Evolutionary conservation across 2,888 invertebrate species (phyloP), one percentile per base, ranked within the genome.

Genomic region (Perizoma flavofasciatum): DNA sequence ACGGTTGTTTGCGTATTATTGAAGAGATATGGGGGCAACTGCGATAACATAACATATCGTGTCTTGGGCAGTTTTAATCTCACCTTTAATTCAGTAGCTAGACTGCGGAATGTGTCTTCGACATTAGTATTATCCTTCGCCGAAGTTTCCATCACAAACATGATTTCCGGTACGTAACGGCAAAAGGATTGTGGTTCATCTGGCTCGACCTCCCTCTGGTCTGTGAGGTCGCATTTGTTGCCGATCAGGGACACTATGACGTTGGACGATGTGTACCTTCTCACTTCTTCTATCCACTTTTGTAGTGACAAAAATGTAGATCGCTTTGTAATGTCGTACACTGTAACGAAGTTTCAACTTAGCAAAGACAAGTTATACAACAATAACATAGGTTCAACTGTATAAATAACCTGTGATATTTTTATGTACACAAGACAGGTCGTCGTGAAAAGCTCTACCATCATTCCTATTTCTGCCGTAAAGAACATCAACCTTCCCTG

Each of bases 221-320:
- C 94, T 60, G 95, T 95, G 72, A 97, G 86, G 83, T 98, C 98
- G 84, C 97, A 96, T 88, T 98, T 98, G 78, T 98, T 98, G 6
- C 98, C 99, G 65, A 99, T 97, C 69, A 99, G 90, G 45, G 98
- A 95, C 65, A 98, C 95, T 65, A 98, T 94, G 37, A 98, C 97
- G 82, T 97, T 97, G 35, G 97, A 96, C 22, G 98, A 98, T 54
- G 99, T 98, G 81, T 98, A 99, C 78, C 97, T 95, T 70, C 98
- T 93, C 1, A 99, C 97, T 93, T 99, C 99, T 80, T 98, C 98
- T 67, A 99, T 96, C 99, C 99, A 99, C 82, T 97, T 95, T 82
- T 97, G 96, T 56, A 99, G 93, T 72, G 96, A 98, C 66, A 97
- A 93, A 90, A 98, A 99, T 46, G 98, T 96, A 55, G 97, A 95